Evolutionary conservation across 2,797 vertebrate species (phyloP).

Genomic region (Jordanella pulchra): DNA sequence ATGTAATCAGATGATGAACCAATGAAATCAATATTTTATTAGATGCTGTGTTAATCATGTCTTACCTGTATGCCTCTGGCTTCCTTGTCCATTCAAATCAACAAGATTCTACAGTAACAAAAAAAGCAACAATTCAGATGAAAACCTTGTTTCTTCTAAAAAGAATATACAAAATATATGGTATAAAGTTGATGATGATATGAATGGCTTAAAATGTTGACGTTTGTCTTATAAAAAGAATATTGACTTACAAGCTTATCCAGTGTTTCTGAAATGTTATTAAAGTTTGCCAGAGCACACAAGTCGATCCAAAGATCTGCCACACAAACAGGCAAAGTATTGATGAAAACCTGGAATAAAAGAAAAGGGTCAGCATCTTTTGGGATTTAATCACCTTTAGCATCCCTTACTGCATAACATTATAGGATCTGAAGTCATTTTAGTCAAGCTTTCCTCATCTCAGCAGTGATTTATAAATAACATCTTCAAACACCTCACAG

Average conservation of each 20-base stretch:
- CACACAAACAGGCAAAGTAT: constrained; percentile 2
- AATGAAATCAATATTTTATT: not conserved
- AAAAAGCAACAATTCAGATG: not conserved
- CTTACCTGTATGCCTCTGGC: constrained; percentile 69
- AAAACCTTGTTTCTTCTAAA: not conserved
- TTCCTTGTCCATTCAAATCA: constrained; percentile 77
- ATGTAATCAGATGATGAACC: not conserved
- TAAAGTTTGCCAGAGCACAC: constrained; percentile 36
- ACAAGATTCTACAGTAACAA: constrained; percentile 58
- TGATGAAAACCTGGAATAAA: not conserved
- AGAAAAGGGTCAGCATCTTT: not conserved
- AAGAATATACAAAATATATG: too few relatives aligned
- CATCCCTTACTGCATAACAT: not conserved
- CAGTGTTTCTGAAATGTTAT: constrained; percentile 60
- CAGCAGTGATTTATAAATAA: too few relatives aligned
- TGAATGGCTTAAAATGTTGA: not conserved
- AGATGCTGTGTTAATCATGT: not conserved
- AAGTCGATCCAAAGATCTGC: not conserved
- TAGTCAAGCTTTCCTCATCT: not conserved
- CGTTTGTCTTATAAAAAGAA: not conserved
- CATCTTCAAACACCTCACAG: not conserved
- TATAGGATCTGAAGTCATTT: too few relatives aligned
- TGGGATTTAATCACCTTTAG: not conserved
- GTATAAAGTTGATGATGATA: not conserved
- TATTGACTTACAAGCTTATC: constrained; percentile 69